Base-by-base conservation (phyloP, 2,113 vertebrate genomes). In the Corythoichthys haematopterus region DNA sequence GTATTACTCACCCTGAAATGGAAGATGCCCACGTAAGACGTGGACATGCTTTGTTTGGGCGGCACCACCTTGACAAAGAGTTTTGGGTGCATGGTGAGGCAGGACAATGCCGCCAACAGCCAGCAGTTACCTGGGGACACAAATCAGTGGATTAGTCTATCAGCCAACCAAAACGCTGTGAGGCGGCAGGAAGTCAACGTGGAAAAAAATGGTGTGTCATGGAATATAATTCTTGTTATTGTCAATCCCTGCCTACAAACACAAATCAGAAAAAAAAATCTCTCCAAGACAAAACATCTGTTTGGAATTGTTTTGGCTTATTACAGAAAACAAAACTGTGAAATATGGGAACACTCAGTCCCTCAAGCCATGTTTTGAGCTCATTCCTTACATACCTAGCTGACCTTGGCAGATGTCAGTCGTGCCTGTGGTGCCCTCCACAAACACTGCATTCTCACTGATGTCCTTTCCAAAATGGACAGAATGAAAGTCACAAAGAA, bases 351-450 rank as follows among this genome's bases (percentile, higher is more conserved):
- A 1, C 64, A 71, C 14, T 65, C 45, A 45, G 40, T 12, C 8
- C 38, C 43, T 20, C 9, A 62, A 3, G n/a, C n/a, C 0, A 28
- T 12, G 37, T 3, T n/a, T 62, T 3, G 33, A 16, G 15, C 13
- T 11, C 11, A 68, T 64, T 64, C n/a, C 9, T 66, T 45, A 61
- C 48, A 38, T 36, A 83, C 93, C 93, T 62, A 94, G 90, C 64
- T 92, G 89, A 48, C 93, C 92, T 77, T 94, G 93, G 65, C 92
- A 92, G 70, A 94, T 93, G 66, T 93, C 93, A 0, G 90, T 92
- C 68, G 90, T 93, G 48, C 86, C 86, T 14, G 69, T 90, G 0
- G 88, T 90, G 53, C 76, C 90, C 76, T 91, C 89, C 36, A 93
- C 88, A 78, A 93, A 93, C 64, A 87, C 84, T 15, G 91, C 90